A percentile compares a stretch with the other conserved stretches of the same genome.
Conservation (phyloP, 2,797 vertebrate genomes). For the Sciurus vulgaris region DNA sequence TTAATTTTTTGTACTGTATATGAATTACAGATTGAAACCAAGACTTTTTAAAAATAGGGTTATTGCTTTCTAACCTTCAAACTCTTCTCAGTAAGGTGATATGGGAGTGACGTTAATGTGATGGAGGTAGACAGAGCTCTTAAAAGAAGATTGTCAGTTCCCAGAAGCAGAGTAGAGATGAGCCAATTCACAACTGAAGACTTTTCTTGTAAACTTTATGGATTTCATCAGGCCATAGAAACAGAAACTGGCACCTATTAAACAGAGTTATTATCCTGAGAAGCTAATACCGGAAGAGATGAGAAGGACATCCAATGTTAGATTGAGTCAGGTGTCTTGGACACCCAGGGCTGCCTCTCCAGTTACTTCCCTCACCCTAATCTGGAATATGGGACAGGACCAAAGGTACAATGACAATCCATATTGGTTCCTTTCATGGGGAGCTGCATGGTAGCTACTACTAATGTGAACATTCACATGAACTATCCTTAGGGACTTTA, state of each 20-base stretch:
- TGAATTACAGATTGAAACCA: conserved; percentile 20
- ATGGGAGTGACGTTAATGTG: background rate
- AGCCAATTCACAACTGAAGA: background rate
- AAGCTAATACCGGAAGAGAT: background rate
- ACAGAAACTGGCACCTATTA: background rate
- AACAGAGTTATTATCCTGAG: background rate
- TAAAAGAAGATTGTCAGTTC: background rate
- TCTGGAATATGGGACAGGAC: background rate
- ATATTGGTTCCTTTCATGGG: background rate
- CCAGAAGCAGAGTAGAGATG: background rate
- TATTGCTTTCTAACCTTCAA: background rate
- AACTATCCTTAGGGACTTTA: background rate
- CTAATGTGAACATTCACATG: background rate
- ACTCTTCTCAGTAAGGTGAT: background rate
- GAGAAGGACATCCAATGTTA: background rate
- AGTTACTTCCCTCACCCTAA: background rate
- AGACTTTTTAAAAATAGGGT: conserved; percentile 32
- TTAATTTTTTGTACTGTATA: background rate
- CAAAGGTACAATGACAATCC: background rate
- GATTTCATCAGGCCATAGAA: background rate
- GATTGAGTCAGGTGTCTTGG: background rate
- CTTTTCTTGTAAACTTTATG: background rate
- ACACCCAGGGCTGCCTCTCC: background rate
- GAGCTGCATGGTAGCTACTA: background rate
- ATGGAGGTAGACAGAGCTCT: background rate